Percentiles rank a stretch among this genome's conserved stretches.
Evolutionary conservation across 2,797 vertebrate species (phyloP).

Genomic region (Siniperca undulata): DNA sequence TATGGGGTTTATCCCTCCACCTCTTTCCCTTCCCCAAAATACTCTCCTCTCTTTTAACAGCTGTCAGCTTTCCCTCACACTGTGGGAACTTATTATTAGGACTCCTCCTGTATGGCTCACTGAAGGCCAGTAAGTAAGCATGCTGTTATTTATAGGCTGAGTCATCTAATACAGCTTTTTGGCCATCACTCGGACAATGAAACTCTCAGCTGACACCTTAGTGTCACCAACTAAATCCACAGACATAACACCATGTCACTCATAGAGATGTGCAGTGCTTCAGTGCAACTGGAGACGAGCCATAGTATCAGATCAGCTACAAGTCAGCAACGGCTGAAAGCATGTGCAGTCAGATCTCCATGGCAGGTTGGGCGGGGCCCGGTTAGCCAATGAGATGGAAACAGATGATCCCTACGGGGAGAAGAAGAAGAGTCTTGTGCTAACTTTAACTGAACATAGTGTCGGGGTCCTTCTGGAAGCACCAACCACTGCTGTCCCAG

Average conservation of each 20-base stretch:
- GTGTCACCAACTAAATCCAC: background rate
- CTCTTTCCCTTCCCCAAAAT: constrained; percentile 43
- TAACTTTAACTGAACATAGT: background rate
- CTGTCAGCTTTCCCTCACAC: constrained; percentile 64
- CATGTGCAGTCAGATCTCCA: no score
- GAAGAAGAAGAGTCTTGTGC: background rate
- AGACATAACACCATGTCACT: background rate
- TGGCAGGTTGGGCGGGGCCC: no score
- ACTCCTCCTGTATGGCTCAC: background rate
- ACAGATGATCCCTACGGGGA: no score
- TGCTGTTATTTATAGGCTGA: background rate
- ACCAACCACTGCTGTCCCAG: background rate
- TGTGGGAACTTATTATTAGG: constrained; percentile 56
- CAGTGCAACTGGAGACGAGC: background rate
- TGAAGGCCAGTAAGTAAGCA: background rate
- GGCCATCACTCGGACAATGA: background rate
- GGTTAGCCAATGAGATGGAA: no score
- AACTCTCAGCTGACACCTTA: background rate
- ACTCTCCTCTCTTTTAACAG: constrained; percentile 56
- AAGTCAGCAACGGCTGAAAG: background rate
- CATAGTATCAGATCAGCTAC: background rate
- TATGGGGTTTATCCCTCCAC: constrained; percentile 10
- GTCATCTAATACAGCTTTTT: background rate
- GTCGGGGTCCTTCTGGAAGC: background rate
- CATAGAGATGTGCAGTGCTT: background rate